Conservation (phyloP, 2,113 vertebrate genomes). For the Micronycteris hirsuta region DNA sequence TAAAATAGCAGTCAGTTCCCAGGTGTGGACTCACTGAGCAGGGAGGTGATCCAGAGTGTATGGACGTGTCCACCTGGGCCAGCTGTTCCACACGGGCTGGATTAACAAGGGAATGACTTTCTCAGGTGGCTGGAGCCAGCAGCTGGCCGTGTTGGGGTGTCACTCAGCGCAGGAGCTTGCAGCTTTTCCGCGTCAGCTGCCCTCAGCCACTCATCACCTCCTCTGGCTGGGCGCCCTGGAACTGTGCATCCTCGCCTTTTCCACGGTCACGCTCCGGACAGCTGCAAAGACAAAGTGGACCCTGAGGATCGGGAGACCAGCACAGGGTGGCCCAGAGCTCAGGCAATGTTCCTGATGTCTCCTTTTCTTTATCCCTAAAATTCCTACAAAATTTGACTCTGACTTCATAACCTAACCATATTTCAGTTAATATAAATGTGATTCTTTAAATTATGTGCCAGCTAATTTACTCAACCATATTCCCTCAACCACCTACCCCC, state of each 20-base stretch:
- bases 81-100: not conserved
- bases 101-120: not conserved
- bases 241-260: not conserved
- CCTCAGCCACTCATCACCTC: not conserved
- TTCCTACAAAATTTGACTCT: not conserved
- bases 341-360: not conserved
- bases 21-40: conserved; percentile 9
- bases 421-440: not conserved
- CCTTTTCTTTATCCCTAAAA: not conserved
- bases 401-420: not conserved
- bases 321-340: not conserved
- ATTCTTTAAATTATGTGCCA: not conserved
- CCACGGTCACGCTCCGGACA: not conserved
- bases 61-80: not conserved
- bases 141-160: not conserved
- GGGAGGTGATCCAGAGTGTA: not conserved
- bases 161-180: not conserved
- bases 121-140: not conserved
- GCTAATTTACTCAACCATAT: not conserved
- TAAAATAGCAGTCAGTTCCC: conserved; percentile 32
- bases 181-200: not conserved
- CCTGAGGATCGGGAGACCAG: not conserved
- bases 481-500: rapidly evolving
- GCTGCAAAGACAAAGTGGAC: not conserved
- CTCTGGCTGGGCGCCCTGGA: not conserved